Evolutionary conservation across 2,113 vertebrate genomes (phyloP), one percentile per base, ranked within the genome.

Genomic region (Prolemur simus): DNA sequence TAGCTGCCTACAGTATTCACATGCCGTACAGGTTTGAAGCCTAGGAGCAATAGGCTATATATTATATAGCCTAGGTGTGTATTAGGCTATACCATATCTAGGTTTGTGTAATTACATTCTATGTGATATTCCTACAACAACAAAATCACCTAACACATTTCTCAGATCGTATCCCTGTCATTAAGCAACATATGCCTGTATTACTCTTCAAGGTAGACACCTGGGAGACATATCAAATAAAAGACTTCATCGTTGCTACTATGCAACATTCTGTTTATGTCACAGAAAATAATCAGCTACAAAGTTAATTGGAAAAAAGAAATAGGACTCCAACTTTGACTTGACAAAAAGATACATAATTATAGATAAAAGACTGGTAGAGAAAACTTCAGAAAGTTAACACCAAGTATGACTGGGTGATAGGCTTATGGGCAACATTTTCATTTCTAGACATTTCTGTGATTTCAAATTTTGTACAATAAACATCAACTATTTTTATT

Each of bases 241-340:
- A 95, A 91, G 47, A 66, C 83, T 82, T 89, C 88, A 56, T 20
- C 94, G 87, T 68, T 92, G 71, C 52, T 73, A 66, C 52, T 52
- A 58, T 47, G 32, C 7, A 94, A 88, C 60, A 91, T 49, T 97
- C 42, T 60, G 23, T 37, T 37, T 94, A 58, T 64, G 23, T 69
- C 54, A 91, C 2, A 85, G 76, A 92, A 88, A 94, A 95, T 83
- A 91, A 87, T 68, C 29, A 77, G 63, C 45, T 96, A 95, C 58
- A 85, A 95, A 91, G 37, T 73, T 90, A 83, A 91, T 15, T 52
- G 9, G 21, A 32, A 78, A 87, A 96, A 85, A 96, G 34, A 94
- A 42, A 88, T 0, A 63, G 14, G 37, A 64, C 63, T 92, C 58
- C 25, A 71, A 92, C 34, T 76, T 17, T 11, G 7, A 68, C 64